phyloP scores from a whole-genome alignment of 2,888 invertebrate species.

The Eupithecia dodoneata region DNA sequence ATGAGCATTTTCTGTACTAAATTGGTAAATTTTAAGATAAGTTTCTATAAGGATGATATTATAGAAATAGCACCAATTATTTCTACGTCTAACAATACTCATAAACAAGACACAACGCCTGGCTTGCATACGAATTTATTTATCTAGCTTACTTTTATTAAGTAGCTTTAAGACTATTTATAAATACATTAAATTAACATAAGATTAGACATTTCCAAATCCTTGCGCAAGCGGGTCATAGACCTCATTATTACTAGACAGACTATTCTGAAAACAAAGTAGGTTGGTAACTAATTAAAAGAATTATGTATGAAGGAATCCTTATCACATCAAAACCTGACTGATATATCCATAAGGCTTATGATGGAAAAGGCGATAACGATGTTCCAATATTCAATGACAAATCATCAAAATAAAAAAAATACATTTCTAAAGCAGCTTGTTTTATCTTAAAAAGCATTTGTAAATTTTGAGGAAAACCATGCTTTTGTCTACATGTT shows the following conservation, averaged over 20 bases:
- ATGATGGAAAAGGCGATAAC: not conserved
- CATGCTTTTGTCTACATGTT: not conserved
- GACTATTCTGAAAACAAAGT: not conserved
- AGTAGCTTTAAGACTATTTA: too few species aligned
- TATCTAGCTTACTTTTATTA: too few species aligned
- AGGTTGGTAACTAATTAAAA: not conserved
- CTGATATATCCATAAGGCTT: not conserved
- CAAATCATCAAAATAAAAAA: not conserved
- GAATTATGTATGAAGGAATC: not conserved
- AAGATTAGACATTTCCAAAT: too few species aligned
- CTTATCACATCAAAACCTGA: not conserved
- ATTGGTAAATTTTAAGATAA: not conserved
- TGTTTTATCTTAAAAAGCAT: not conserved
- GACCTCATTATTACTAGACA: not conserved
- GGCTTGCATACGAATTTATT: too few species aligned
- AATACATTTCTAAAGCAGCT: too few species aligned
- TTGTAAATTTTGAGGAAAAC: not conserved
- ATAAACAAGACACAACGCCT: not conserved
- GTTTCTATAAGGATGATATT: not conserved
- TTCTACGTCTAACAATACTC: not conserved
- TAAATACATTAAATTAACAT: too few species aligned
- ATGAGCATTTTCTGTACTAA: not conserved
- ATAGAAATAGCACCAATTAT: not conserved
- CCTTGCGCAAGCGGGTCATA: too few species aligned
- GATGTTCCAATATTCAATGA: not conserved